Conservation (phyloP, 2,888 invertebrate species). For the Muscina levida region DNA sequence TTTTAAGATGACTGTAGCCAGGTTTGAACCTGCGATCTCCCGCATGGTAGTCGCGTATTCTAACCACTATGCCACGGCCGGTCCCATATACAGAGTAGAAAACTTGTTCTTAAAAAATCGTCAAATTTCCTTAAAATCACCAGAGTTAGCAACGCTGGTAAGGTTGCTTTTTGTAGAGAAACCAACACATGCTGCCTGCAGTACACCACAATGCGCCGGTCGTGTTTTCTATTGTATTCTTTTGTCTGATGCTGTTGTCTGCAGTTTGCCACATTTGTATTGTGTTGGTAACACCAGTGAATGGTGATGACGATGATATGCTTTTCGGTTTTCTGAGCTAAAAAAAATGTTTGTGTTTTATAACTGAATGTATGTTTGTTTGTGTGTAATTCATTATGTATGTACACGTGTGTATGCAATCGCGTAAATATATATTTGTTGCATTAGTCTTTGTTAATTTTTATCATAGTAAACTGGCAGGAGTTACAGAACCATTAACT, state of each 20-base stretch:
- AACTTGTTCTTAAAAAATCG: too few relatives aligned
- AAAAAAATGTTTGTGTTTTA: neutral
- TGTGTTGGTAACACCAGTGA: slow-evolving; percentile 42
- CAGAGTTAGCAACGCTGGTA: neutral
- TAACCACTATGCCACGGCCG: too few relatives aligned
- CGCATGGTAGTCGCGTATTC: too few relatives aligned
- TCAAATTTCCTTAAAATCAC: neutral
- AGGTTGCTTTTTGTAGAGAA: slow-evolving; percentile 3
- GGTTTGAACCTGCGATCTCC: too few relatives aligned
- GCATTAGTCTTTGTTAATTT: neutral
- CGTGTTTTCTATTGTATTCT: slow-evolving; percentile 12
- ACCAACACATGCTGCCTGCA: slow-evolving; percentile 60
- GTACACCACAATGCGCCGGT: slow-evolving; percentile 4
- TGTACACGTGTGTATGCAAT: neutral
- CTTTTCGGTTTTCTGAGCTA: slow-evolving; percentile 13
- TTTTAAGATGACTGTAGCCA: too few relatives aligned
- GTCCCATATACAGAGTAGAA: too few relatives aligned
- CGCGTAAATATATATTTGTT: neutral
- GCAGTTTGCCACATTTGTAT: slow-evolving; percentile 41
- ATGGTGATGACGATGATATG: slow-evolving; percentile 54
- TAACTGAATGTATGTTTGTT: neutral
- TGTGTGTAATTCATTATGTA: neutral
- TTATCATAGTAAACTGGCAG: neutral
- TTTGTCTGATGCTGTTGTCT: slow-evolving; percentile 37
- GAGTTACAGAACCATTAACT: slow-evolving; percentile 37